Evolutionary conservation across 2,797 vertebrate species (phyloP).

Genomic region (Natrix natrix): DNA sequence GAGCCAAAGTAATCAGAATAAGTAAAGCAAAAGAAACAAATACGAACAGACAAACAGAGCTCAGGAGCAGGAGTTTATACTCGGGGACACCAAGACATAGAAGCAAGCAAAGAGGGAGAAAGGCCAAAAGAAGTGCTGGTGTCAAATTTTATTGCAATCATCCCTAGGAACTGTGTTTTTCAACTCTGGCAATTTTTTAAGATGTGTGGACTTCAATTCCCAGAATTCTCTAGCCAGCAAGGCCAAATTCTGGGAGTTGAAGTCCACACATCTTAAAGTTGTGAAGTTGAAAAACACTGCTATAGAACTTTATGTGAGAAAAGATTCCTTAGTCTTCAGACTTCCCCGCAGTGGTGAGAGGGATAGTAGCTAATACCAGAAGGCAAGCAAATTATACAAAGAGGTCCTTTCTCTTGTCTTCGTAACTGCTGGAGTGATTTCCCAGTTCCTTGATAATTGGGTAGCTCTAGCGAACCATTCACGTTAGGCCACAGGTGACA

Average conservation of each 20-base stretch:
- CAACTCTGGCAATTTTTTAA: background rate
- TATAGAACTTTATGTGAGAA: background rate
- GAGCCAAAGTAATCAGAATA: slow-evolving; percentile 10
- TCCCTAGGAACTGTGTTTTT: background rate
- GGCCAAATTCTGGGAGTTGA: background rate
- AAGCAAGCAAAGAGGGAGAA: background rate
- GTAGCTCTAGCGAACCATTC: too few species aligned
- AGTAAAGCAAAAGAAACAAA: slow-evolving; percentile 22
- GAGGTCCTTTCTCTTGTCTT: background rate
- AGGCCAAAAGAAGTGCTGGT: background rate
- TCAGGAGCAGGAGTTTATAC: background rate
- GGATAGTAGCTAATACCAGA: background rate
- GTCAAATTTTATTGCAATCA: background rate
- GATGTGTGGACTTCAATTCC: background rate
- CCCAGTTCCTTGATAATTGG: background rate
- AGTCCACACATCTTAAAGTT: background rate
- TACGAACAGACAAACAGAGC: background rate
- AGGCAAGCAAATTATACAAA: background rate
- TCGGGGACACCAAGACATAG: background rate
- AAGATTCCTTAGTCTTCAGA: background rate
- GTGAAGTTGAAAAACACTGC: background rate
- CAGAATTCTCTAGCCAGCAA: background rate
- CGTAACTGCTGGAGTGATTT: background rate
- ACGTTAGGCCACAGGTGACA: background rate
- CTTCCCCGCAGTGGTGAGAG: background rate